A percentile compares a stretch with the other conserved stretches of the same genome.
These are phyloP conservation scores for Myoxocephalus aenaeus DNA, from an alignment of 2,797 vertebrate genomes.

Conservation along the genomic window DNA sequence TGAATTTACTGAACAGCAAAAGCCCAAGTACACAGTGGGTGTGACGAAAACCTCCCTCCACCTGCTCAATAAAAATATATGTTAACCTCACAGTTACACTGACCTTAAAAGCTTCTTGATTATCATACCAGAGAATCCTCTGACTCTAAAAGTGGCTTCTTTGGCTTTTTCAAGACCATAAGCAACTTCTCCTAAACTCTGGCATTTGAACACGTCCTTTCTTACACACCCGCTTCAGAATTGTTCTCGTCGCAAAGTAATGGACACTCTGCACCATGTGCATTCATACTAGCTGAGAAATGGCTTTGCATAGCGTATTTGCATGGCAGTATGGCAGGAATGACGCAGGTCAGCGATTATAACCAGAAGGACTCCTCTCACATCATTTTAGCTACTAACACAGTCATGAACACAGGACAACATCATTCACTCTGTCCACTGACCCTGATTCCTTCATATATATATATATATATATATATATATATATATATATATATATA, in stretches of 20 bases:
- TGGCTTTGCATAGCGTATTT: conserved; percentile 81
- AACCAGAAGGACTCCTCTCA: background rate
- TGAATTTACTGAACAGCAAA: background rate
- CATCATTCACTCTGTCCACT: background rate
- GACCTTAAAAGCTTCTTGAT: background rate
- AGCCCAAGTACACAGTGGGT: background rate
- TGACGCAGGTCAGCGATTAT: conserved; percentile 10
- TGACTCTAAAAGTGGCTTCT: background rate
- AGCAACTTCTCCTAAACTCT: background rate
- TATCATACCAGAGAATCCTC: background rate
- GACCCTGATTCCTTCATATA: background rate
- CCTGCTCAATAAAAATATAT: background rate
- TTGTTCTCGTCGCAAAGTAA: background rate
- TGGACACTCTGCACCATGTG: conserved; percentile 5
- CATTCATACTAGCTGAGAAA: conserved; percentile 27
- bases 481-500: too few species aligned
- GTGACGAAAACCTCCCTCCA: background rate
- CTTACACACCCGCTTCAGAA: background rate
- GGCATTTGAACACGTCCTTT: background rate
- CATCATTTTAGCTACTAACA: conserved; percentile 11
- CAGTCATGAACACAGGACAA: background rate
- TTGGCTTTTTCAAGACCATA: background rate
- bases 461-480: background rate
- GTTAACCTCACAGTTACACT: background rate
- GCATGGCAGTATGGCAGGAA: conserved; percentile 57